A percentile compares a stretch with the other conserved stretches of the same genome.
These are phyloP conservation scores for Cyrtorhinus lividipennis DNA, from an alignment of 1,140 invertebrate species.

Conservation along the genomic window DNA sequence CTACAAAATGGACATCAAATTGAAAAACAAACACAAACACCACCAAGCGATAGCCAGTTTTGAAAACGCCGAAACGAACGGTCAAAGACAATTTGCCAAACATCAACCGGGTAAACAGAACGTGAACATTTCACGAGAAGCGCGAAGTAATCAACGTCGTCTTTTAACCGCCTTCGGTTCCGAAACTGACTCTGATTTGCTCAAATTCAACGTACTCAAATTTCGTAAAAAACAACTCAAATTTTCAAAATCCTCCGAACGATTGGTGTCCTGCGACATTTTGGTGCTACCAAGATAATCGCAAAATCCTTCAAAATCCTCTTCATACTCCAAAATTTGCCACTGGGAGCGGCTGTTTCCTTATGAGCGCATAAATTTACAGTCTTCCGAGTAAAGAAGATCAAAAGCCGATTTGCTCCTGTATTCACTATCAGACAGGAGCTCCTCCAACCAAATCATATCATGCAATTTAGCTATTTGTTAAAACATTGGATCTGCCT, in stretches of 20 bases:
- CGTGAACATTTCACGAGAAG: slow-evolving; percentile 70
- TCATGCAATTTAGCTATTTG: too few species aligned
- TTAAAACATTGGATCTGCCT: too few species aligned
- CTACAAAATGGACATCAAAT: slow-evolving; percentile 79
- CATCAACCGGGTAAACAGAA: slow-evolving; percentile 51
- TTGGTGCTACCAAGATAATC: too few species aligned
- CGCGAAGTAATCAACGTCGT: slow-evolving; percentile 82
- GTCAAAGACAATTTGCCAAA: slow-evolving; percentile 31
- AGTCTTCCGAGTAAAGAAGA: too few species aligned
- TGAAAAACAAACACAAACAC: slow-evolving; percentile 74
- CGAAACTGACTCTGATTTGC: slow-evolving; percentile 78
- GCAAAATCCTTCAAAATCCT: too few species aligned
- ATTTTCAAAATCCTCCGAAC: slow-evolving; percentile 90
- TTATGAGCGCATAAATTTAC: too few species aligned
- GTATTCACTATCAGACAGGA: too few species aligned
- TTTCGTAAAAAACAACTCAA: slow-evolving; percentile 96
- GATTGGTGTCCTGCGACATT: too few species aligned
- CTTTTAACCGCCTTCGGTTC: slow-evolving; percentile 77
- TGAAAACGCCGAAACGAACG: slow-evolving; percentile 28
- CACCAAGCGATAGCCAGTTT: slow-evolving; percentile 34
- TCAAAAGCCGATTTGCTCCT: too few species aligned
- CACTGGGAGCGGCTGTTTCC: too few species aligned
- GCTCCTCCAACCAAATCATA: too few species aligned
- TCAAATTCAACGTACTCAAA: slow-evolving; percentile 96
- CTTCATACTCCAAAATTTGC: too few species aligned